Evolutionary conservation across 1,140 invertebrate genomes (phyloP), one percentile per base, ranked within the genome.

Genomic region (Drosophila elegans): DNA sequence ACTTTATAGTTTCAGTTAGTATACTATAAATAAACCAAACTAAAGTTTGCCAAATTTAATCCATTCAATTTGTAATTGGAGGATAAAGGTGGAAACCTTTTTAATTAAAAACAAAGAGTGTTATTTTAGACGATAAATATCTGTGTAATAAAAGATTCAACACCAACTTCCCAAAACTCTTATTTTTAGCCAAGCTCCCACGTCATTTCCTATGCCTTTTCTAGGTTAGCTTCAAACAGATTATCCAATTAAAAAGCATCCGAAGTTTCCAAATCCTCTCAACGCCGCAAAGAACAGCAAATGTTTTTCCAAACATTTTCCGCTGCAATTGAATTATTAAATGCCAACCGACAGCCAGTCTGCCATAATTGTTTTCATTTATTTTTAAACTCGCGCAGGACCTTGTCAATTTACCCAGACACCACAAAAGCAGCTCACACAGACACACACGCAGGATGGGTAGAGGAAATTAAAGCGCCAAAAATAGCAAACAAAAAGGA

Each of bases 371-470:
- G 79, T 77, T 77, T 82, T 82, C 42, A 69, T 71, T 83, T 88
- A 80, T 89, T 88, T 88, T 80, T 79, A 80, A 86, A 74, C 84
- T 49, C 67, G 67, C 71, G 57, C 78, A 78, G 56, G 45, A 57
- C 54, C 51, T 77, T 64, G 74, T 75, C 67, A 49, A 60, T 68
- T 66, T 46, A 61, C 61, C 38, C 56, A 74, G 38, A 74, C 54
- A 77, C n/a, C 78, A 46, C 46, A 59, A 12, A 34, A 38, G 21
- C 60, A 32, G n/a, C n/a, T n/a, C n/a, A n/a, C n/a, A 51, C 25
- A 21, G 52, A 56, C 36, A 44, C 46, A 59, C 38, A 29, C 55
- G 54, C 41, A 78, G 41, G 25, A 45, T 39, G 41, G 29, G 52
- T 4, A 29, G 27, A 45, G 32, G 45, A 39, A 7, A 21, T 29